Conservation (phyloP, 2,113 vertebrate species). For the Corythornis vintsioides region DNA sequence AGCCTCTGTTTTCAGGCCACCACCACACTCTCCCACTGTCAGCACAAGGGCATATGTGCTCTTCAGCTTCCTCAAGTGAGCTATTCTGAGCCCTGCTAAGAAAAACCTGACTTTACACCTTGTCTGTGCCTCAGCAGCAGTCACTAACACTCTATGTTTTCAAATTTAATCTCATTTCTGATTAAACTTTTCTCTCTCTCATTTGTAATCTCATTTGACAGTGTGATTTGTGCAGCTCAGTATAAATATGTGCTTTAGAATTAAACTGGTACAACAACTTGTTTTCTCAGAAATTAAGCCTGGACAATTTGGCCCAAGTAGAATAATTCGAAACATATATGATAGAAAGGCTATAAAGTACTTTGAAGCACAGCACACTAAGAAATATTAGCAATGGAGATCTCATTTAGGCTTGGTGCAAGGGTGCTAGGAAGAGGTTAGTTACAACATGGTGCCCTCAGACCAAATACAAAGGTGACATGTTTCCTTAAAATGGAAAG, state of each 20-base stretch:
- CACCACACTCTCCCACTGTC: background rate
- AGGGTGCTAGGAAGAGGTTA: background rate
- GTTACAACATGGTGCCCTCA: background rate
- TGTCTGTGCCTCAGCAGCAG: constrained; percentile 13
- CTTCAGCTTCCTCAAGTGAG: background rate
- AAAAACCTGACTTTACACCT: constrained; percentile 32
- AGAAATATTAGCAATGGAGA: background rate
- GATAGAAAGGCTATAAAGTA: constrained; percentile 47
- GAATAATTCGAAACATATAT: constrained; percentile 50
- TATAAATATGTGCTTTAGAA: constrained; percentile 74
- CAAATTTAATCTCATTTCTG: constrained; percentile 69
- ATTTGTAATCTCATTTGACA: constrained; percentile 46
- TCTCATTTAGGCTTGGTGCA: background rate
- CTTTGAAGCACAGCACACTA: background rate
- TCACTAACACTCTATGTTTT: background rate
- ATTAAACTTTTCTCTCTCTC: constrained; percentile 67
- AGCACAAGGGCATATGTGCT: background rate
- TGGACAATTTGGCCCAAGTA: constrained; percentile 66
- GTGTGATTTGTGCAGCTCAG: constrained; percentile 52
- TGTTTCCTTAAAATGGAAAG: background rate
- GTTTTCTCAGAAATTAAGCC: constrained; percentile 74
- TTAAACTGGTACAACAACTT: constrained; percentile 75
- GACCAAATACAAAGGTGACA: constrained; percentile 3
- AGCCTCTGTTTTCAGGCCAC: background rate
- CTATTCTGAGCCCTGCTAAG: constrained; percentile 4